Evolutionary conservation across 2,888 invertebrate genomes (phyloP), one percentile per base, ranked within the genome.

Genomic region (Omphaloscelis lunosa): DNA sequence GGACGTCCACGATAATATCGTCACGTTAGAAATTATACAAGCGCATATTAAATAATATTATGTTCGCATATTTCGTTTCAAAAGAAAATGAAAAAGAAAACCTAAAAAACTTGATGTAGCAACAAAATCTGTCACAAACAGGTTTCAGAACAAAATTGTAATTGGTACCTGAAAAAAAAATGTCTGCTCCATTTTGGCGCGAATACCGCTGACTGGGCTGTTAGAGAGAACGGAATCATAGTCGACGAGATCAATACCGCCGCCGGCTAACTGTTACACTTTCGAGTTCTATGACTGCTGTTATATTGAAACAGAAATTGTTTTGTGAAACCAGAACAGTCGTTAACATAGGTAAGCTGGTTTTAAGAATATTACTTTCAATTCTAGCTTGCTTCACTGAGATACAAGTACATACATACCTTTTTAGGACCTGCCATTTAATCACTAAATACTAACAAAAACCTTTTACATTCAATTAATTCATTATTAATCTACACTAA

Each of bases 181-280:
- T 70, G 58, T 56, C 34, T 9, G 39, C 29, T 51, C 11, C 58
- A 72, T 79, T 85, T 82, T 74, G 59, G 66, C 45, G 69, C 53
- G 74, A 76, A 71, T 61, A 61, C 41, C 27, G 83, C 71, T 76
- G 73, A 73, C 69, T 62, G 45, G n/a, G 67, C 63, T 82, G 75
- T 76, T 76, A 74, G 53, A 34, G 53, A 17, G 61, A 70, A 72
- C 45, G 58, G 65, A 79, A 69, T 62, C 78, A 75, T 59, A 51
- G 69, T 58, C 34, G 67, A 12, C 34, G 62, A 65, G 82, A 84
- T 86, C 86, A 41, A 84, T 84, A 84, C 70, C 45, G 48, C 67
- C 45, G 48, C 41, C 61, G 45, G 8, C 56, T 63, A 39, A 8
- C 67, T 45, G 39, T 41, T 51, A 70, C 61, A 79, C 75, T 69